Evolutionary conservation across 2,113 vertebrate species (phyloP), one percentile per base, ranked within the genome.

Genomic region (Xiphorhynchus elegans): DNA sequence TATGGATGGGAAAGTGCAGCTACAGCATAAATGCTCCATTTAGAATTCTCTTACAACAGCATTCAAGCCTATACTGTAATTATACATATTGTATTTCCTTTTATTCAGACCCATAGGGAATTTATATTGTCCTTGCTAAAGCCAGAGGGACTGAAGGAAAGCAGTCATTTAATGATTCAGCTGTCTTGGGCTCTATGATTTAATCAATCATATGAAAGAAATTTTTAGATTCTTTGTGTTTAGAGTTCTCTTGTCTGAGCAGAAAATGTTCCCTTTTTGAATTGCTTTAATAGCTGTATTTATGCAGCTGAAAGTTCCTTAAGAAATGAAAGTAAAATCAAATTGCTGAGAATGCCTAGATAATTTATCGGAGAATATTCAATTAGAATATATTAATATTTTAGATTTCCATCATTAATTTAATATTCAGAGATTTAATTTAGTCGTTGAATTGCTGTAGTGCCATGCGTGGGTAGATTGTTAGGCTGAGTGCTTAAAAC

Each of bases 331-430:
- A 98, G 98, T 97, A 90, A 97, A 97, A 97, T 97, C 97, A 97
- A 97, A 98, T 97, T 96, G 96, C 97, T 95, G 97, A 98, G 98
- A 98, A 98, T 96, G 98, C 97, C 97, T 97, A 97, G 98, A 98
- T 99, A 98, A 98, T 99, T 98, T 98, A 98, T 98, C 96, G 62
- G 98, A 98, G 98, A 98, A 98, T 97, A 97, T 97, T 98, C 98
- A 98, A 98, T 99, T 98, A 98, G 98, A 98, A 98, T 98, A 97
- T 97, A 98, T 98, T 98, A 98, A 98, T 99, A 97, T 98, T 99
- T 98, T 98, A 99, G 98, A 98, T 98, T 98, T 96, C 96, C 97
- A 97, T 97, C 97, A 98, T 98, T 98, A 96, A 98, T 98, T 98
- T 98, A 98, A 98, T 98, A 98, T 98, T 98, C 98, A 98, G 97